Conservation (phyloP, 2,113 vertebrate species). For the Dipodomys merriami region DNA sequence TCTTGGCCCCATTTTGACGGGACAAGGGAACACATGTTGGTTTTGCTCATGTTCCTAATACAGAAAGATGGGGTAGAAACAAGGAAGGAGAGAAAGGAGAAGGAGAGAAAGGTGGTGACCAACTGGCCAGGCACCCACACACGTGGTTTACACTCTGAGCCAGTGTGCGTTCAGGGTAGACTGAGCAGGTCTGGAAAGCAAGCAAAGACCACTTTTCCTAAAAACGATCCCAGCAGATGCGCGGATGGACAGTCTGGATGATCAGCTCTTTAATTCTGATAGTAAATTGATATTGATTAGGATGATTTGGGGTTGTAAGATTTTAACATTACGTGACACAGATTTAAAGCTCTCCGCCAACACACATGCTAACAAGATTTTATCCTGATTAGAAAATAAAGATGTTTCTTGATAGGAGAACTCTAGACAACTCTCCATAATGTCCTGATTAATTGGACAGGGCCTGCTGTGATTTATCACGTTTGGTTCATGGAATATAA, state of each 20-base stretch:
- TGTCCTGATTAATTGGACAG: background rate
- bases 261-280: no score
- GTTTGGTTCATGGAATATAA: background rate
- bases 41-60: no score
- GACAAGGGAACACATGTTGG: no score
- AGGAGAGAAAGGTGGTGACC: no score
- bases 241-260: background rate
- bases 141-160: background rate
- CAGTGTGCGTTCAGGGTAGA: background rate
- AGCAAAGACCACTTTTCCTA: no score
- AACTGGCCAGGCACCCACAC: background rate
- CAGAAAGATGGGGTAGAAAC: fast-evolving
- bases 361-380: background rate
- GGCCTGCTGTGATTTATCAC: background rate
- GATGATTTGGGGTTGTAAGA: no score
- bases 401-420: background rate
- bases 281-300: fast-evolving
- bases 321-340: background rate
- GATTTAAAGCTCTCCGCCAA: background rate
- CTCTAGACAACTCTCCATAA: background rate
- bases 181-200: no score
- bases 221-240: fast-evolving
- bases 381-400: background rate
- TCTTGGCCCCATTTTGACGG: no score
- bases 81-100: no score